Base-by-base conservation (phyloP, 2,797 vertebrate species). In the Danio choprae region DNA sequence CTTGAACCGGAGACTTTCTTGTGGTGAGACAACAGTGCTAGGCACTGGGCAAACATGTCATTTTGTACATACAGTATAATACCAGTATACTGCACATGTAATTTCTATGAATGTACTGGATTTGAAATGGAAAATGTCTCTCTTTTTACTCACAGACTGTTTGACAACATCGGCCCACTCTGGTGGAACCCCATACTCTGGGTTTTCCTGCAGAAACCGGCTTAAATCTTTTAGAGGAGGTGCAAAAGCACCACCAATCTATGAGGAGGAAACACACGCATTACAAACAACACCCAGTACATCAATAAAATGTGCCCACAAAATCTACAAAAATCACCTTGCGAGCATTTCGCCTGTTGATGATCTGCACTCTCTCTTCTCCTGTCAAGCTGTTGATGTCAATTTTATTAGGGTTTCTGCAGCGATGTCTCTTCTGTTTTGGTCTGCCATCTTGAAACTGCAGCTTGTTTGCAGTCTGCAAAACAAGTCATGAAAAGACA, bases 191-290 rank as follows among this genome's bases (percentile, higher is more conserved):
- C 98, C 98, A n/a, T 98, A 99, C 87, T 99, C 98, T 0, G 96
- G 94, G 91, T 99, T 99, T 91, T 99, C 97, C 91, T 97, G 97
- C 79, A 99, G 93, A 91, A 99, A 99, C 78, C 96, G 93, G 91
- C 95, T 96, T 86, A 99, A 91, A 87, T 99, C 97, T 92, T 99
- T 99, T 74, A 99, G 89, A 78, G 97, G 96, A 43, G 98, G 98
- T 85, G 98, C 98, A 90, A 99, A 99, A 0, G 98, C 97, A 87
- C 98, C 98, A n/a, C 98, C 98, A 18, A 99, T 96, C 98, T 99
- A 29, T 29, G 3, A 29, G 29, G 3, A 29, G 77, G 40, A 55
- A 40, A 68, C 2, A 81, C 43, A 72, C 69, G 15, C 3, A 18
- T 50, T 11, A 20, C 43, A 43, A 20, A 36, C 43, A 38, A 62